Evolutionary conservation across 2,113 vertebrate species (phyloP).

Genomic region (Tychaedon coryphoeus): DNA sequence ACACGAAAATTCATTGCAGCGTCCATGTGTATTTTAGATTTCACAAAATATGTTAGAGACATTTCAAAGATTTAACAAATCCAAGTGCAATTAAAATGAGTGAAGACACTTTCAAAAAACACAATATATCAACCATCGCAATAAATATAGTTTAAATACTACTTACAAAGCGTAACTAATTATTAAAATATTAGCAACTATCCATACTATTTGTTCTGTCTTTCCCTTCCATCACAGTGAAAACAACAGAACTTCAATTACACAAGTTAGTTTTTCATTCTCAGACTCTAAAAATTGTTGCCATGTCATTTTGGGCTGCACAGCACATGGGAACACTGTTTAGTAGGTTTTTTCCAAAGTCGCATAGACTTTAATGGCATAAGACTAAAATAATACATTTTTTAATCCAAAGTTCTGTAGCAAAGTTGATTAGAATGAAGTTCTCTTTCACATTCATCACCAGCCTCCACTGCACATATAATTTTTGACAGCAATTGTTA

Average conservation of each 20-base stretch:
- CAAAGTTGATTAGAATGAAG: not conserved
- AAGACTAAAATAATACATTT: not conserved
- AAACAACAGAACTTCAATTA: not conserved
- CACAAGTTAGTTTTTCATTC: not conserved
- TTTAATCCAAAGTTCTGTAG: not conserved
- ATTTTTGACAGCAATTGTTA: not conserved
- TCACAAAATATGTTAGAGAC: not conserved
- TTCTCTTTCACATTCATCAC: not conserved
- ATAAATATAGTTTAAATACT: not conserved
- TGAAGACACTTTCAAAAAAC: not conserved
- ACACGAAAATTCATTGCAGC: not conserved
- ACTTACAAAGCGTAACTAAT: not conserved
- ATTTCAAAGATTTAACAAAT: not conserved
- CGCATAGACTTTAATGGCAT: not conserved
- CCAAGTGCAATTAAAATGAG: not conserved
- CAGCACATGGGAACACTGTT: rapidly evolving
- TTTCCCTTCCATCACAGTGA: not conserved
- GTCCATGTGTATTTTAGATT: not conserved
- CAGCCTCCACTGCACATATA: not conserved
- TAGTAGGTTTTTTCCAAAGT: not conserved
- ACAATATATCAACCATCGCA: rapidly evolving
- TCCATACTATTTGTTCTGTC: not conserved
- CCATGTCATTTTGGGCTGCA: not conserved
- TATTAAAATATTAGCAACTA: not conserved
- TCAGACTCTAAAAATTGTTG: not conserved